These are phyloP conservation scores for Zenarchopterus dispar DNA, from an alignment of 2,797 vertebrate genomes.

Conservation along the genomic window DNA sequence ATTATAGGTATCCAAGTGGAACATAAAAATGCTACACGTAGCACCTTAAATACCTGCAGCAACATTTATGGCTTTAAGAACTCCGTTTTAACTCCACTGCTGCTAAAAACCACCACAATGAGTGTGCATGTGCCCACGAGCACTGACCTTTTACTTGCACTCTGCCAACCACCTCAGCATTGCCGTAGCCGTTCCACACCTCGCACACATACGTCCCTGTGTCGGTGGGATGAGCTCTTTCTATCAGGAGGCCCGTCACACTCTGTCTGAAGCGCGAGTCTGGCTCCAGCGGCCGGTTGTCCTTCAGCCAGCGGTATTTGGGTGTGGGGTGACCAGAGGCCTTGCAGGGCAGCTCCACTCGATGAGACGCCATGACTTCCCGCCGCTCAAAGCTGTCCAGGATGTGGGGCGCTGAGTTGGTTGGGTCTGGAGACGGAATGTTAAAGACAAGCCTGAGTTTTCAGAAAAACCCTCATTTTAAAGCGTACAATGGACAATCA, in stretches of 20 bases:
- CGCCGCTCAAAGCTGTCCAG: constrained; percentile 96
- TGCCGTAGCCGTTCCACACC: constrained; percentile 96
- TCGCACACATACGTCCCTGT: constrained; percentile 95
- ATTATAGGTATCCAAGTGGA: background rate
- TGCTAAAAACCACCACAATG: background rate
- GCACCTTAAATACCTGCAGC: background rate
- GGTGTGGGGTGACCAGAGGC: constrained; percentile 94
- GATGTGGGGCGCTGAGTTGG: constrained; percentile 94
- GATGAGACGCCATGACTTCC: constrained; percentile 94
- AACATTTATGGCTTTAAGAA: background rate
- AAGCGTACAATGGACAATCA: too few species aligned
- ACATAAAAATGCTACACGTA: background rate
- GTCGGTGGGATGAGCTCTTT: constrained; percentile 89
- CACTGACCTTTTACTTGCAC: constrained; percentile 95
- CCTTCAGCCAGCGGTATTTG: constrained; percentile 97
- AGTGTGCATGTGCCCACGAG: background rate
- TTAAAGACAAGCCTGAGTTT: background rate
- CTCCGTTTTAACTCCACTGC: background rate
- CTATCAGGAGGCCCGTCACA: constrained; percentile 92
- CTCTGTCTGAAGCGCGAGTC: constrained; percentile 95
- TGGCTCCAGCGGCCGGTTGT: constrained; percentile 93
- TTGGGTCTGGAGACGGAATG: constrained; percentile 83
- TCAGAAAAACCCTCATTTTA: too few species aligned
- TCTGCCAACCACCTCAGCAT: constrained; percentile 91
- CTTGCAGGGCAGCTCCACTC: constrained; percentile 96